These are phyloP conservation scores for Indri indri DNA, from an alignment of 2,113 vertebrate genomes.

Conservation along the genomic window DNA sequence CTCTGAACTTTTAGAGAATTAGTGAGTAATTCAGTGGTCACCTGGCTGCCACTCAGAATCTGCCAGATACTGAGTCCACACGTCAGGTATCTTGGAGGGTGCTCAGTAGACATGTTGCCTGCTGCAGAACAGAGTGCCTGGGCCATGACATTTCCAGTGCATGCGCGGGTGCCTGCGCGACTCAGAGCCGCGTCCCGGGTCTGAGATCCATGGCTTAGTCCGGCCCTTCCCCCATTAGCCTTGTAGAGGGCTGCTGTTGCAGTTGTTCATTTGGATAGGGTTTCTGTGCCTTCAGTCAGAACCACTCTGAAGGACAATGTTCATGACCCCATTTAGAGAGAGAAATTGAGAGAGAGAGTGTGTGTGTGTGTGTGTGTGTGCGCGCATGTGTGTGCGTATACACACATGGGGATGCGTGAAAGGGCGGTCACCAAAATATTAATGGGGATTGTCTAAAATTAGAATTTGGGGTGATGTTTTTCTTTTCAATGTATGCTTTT, in stretches of 20 bases:
- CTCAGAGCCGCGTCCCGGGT: background rate
- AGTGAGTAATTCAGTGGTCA: background rate
- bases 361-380: background rate
- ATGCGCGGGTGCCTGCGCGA: background rate
- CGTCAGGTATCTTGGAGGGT: background rate
- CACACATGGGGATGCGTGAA: background rate
- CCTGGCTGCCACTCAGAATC: background rate
- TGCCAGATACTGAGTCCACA: background rate
- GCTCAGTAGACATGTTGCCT: background rate
- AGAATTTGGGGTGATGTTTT: background rate
- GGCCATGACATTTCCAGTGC: background rate
- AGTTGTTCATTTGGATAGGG: background rate
- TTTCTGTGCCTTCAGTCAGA: slow-evolving; percentile 30
- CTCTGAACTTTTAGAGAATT: background rate
- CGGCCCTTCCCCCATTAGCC: background rate
- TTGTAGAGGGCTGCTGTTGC: background rate
- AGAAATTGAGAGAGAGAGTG: background rate
- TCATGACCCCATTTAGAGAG: slow-evolving; percentile 52
- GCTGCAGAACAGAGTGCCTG: background rate
- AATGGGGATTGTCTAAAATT: background rate
- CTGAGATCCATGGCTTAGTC: slow-evolving; percentile 1
- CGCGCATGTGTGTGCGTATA: background rate
- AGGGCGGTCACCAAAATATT: background rate
- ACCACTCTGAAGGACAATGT: slow-evolving; percentile 11
- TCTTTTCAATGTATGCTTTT: background rate